phyloP scores from a whole-genome alignment of 2,113 vertebrate species.

The Petroica traversi region DNA sequence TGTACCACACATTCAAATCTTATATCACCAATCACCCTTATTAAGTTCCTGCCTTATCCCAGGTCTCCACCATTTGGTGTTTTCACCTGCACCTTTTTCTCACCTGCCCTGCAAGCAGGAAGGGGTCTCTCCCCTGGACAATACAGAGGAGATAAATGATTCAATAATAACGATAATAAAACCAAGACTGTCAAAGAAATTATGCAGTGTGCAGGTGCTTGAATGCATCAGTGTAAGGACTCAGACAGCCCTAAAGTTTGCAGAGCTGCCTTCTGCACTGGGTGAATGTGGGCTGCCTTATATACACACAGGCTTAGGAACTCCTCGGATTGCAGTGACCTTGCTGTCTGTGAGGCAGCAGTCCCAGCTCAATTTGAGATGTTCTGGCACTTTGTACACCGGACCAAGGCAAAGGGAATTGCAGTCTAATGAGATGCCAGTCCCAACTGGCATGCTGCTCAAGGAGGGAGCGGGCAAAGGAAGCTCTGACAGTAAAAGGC shows the following conservation, averaged over 20 bases:
- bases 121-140: not conserved
- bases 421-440: not conserved
- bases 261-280: not conserved
- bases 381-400: not conserved
- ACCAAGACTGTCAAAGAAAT: not conserved
- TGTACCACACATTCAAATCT: not conserved
- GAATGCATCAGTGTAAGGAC: not conserved
- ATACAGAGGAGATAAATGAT: not conserved
- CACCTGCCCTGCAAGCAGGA: accelerated
- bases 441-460: not conserved
- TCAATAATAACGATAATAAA: not conserved
- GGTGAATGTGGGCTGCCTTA: accelerated
- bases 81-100: not conserved
- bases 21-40: not conserved
- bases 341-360: not conserved
- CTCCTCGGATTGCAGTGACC: not conserved
- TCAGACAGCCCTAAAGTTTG: not conserved
- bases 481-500: conserved; percentile 39
- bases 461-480: not conserved
- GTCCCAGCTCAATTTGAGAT: conserved; percentile 1
- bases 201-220: not conserved
- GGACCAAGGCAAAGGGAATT: not conserved
- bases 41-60: not conserved
- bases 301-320: not conserved
- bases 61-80: not conserved